Percentiles rank a stretch among this genome's conserved stretches.
Evolutionary conservation across 1,140 invertebrate genomes (phyloP).

Genomic region (Bathynomus jamesi): DNA sequence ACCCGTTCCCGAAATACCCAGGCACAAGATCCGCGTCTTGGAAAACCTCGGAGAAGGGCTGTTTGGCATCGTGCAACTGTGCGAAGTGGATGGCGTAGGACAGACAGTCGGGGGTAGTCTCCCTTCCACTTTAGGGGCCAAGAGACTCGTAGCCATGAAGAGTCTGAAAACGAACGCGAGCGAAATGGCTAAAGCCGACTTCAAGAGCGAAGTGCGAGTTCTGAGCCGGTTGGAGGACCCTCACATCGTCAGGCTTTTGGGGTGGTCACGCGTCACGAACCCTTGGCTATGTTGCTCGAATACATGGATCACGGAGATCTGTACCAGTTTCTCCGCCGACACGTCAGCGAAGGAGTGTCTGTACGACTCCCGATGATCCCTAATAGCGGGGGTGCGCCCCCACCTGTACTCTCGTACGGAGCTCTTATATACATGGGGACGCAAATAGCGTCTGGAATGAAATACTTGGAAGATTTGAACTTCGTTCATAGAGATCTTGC

Average conservation of each 20-base stretch:
- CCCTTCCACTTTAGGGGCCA: constrained; percentile 41
- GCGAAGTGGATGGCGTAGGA: constrained; percentile 32
- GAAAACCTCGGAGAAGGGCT: constrained; percentile 70
- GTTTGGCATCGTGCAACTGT: constrained; percentile 59
- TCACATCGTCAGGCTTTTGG: constrained; percentile 36
- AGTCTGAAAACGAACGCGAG: constrained; percentile 45
- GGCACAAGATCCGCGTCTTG: constrained; percentile 63
- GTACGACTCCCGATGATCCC: constrained; percentile 36
- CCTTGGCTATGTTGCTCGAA: constrained; percentile 36
- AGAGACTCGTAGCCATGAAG: constrained; percentile 46
- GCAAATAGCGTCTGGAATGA: constrained; percentile 75
- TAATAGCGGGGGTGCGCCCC: background rate
- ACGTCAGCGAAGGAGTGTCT: constrained; percentile 58
- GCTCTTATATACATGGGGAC: constrained; percentile 57
- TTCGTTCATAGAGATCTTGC: constrained; percentile 71
- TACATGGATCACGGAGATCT: constrained; percentile 37
- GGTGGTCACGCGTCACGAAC: constrained; percentile 45
- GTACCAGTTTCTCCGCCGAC: constrained; percentile 50
- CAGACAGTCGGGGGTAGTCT: constrained; percentile 56
- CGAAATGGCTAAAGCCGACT: constrained; percentile 46
- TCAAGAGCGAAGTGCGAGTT: constrained; percentile 45
- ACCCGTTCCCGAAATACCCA: constrained; percentile 59
- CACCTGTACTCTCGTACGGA: constrained; percentile 53
- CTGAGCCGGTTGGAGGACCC: constrained; percentile 48
- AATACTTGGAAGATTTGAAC: constrained; percentile 69